Base-by-base conservation (phyloP, 2,888 invertebrate species). In the Melanostoma mellinum region DNA sequence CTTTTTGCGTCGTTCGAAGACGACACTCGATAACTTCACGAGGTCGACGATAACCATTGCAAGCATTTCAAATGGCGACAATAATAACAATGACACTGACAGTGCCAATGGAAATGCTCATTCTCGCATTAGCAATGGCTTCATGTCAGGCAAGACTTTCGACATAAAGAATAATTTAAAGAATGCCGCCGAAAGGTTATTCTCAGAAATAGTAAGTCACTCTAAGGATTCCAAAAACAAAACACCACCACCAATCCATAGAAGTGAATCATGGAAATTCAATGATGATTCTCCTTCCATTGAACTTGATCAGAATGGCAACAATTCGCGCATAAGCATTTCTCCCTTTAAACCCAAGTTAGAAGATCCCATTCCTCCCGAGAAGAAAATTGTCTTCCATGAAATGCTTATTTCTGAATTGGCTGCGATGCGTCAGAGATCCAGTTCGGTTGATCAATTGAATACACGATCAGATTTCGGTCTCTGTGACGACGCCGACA, bases 331-430 rank as follows among this genome's bases (percentile, higher is more conserved):
- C 1, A 30, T 67, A 1, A 36, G 20, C n/a, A 3, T 67, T 10
- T 71, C 63, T 0, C 69, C 79, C 9, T 8, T 33, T 5, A 79
- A 56, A 52, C 60, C 79, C 3, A 73, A 55, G 8, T 40, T 84
- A 6, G 84, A 84, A 52, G 84, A 88, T 44, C 89, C 88, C n/a
- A 88, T 88, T 61, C 87, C 88, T 6, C 88, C 89, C 0, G 90
- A 90, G 42, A 91, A 90, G 87, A 90, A 91, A 86, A 89, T 90
- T 44, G 89, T 89, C 52, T 91, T 91, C 89, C 95, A 95, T 88
- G 95, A 95, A 90, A 93, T 94, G 91, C 92, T 95, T 87, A 95
- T 95, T 87, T 93, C 94, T 81, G 95, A 95, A 89, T 88, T 95
- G 89, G 93, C 95, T 87, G 93, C 93, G 69, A 95, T 95, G 95